Evolutionary conservation across 2,797 vertebrate genomes (phyloP).

Genomic region (Darevskia nairensis): DNA sequence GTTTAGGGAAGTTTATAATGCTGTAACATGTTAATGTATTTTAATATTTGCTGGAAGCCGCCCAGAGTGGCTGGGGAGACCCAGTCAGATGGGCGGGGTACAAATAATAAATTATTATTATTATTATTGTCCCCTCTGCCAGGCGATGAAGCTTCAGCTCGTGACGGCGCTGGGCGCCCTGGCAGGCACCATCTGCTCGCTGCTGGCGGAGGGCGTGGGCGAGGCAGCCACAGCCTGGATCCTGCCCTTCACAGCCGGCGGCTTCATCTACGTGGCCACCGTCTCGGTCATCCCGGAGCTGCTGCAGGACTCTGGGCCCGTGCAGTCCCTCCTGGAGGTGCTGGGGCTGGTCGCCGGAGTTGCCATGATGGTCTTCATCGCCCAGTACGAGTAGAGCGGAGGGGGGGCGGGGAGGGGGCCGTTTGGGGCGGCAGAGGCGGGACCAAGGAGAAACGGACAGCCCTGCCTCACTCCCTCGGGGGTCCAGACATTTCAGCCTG

Average conservation of each 20-base stretch:
- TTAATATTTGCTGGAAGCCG: no score
- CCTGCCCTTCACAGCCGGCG: constrained; percentile 91
- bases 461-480: no score
- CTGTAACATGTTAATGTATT: no score
- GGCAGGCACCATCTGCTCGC: constrained; percentile 89
- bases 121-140: no score
- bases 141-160: constrained; percentile 94
- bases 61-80: no score
- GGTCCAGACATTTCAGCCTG: no score
- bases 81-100: no score
- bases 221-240: constrained; percentile 89
- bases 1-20: no score
- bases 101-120: no score
- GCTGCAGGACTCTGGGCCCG: constrained; percentile 84
- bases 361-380: constrained; percentile 93
- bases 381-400: constrained; percentile 85
- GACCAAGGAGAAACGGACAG: no score
- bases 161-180: constrained; percentile 89
- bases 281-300: constrained; percentile 92
- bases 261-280: constrained; percentile 93
- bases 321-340: constrained; percentile 89
- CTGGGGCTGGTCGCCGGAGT: constrained; percentile 88
- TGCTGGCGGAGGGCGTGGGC: constrained; percentile 88
- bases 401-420: neutral
- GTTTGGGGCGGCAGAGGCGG: neutral